Evolutionary conservation across 2,797 vertebrate genomes (phyloP).

Genomic region (Petrocephalus schoutedeni): DNA sequence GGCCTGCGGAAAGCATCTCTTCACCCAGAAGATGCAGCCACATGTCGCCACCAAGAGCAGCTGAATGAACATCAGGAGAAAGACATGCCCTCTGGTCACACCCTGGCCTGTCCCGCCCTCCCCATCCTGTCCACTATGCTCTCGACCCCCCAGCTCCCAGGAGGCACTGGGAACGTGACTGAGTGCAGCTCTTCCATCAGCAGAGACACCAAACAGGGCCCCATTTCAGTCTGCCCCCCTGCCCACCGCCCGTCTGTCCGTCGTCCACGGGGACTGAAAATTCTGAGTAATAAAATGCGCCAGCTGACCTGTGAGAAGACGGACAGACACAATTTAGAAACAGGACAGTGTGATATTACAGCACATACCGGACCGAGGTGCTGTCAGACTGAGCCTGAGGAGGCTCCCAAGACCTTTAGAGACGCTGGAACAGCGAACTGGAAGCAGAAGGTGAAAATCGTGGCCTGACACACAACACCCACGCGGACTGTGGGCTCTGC

Average conservation of each 20-base stretch:
- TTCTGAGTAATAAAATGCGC: not conserved
- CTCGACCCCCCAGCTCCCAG: not conserved
- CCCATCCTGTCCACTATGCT: not conserved
- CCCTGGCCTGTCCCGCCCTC: not conserved
- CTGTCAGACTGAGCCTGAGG: not conserved
- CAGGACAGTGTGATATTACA: not conserved
- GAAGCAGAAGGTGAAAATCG: not conserved
- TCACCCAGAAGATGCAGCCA: not conserved
- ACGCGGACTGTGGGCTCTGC: not conserved
- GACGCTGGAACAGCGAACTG: not conserved
- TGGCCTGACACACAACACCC: not conserved
- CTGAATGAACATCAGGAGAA: not conserved
- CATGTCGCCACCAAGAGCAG: not conserved
- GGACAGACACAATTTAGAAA: not conserved
- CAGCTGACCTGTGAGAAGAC: not conserved
- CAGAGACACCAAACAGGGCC: not conserved
- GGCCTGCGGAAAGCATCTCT: not conserved
- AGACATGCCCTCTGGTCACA: not conserved
- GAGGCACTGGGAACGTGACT: slow-evolving; percentile 21
- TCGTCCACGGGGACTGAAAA: not conserved
- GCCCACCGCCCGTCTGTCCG: not conserved
- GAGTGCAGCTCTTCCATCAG: slow-evolving; percentile 16
- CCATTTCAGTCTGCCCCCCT: not conserved
- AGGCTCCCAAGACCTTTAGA: not conserved
- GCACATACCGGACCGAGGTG: not conserved